These are phyloP conservation scores for Malaclemys terrapin DNA, from an alignment of 2,113 vertebrate species.

Conservation along the genomic window DNA sequence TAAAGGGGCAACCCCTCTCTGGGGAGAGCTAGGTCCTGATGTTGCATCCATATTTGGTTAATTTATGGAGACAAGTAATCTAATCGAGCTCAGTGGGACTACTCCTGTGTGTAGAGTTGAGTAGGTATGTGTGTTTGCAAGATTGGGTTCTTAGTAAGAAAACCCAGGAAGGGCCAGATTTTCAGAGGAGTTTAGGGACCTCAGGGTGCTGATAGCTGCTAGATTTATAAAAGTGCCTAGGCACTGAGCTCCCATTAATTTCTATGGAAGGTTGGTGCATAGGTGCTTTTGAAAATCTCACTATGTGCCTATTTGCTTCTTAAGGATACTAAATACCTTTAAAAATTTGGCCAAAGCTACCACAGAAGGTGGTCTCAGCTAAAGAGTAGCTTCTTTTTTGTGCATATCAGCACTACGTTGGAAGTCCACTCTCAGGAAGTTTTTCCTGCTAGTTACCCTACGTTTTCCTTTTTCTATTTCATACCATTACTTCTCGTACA, in stretches of 20 bases:
- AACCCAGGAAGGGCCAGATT: neutral
- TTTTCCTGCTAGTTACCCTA: neutral
- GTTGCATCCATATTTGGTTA: neutral
- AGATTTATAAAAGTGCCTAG: neutral
- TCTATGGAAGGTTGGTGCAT: neutral
- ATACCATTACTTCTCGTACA: neutral
- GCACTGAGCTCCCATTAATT: neutral
- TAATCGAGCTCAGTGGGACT: neutral
- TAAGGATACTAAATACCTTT: neutral
- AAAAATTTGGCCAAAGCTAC: neutral
- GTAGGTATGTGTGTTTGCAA: neutral
- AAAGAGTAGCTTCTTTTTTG: neutral
- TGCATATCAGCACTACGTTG: neutral
- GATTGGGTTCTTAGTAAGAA: neutral
- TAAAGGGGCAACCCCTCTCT: rapidly evolving
- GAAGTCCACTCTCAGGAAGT: neutral
- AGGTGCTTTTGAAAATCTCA: neutral
- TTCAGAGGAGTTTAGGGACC: neutral
- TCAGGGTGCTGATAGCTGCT: neutral
- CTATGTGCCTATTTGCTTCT: neutral
- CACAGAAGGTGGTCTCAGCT: neutral
- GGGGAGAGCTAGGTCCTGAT: neutral
- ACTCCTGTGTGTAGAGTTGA: neutral
- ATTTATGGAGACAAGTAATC: neutral
- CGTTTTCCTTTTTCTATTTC: neutral